Evolutionary conservation across 2,113 vertebrate genomes (phyloP).

Genomic region (Carassius carassius): DNA sequence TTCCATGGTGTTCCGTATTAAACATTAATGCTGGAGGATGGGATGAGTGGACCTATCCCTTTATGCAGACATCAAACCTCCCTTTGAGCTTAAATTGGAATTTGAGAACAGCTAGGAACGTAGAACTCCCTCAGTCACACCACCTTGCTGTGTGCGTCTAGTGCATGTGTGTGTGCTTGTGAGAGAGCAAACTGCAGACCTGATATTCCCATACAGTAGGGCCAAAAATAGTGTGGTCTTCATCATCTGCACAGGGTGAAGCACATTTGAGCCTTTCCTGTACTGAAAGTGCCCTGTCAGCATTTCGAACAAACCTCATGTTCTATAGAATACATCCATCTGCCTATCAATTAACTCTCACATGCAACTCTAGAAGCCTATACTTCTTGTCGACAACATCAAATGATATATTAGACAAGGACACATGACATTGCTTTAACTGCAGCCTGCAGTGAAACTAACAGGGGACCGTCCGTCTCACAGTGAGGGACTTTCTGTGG

Average conservation of each 20-base stretch:
- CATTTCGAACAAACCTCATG: slow-evolving; percentile 33
- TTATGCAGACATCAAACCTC: slow-evolving; percentile 29
- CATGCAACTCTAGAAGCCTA: background rate
- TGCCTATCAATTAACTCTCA: slow-evolving; percentile 16
- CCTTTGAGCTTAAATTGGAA: slow-evolving; percentile 44
- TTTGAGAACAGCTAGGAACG: slow-evolving; percentile 28
- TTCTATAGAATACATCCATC: slow-evolving; percentile 8
- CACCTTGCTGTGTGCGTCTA: background rate
- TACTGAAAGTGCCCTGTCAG: slow-evolving; percentile 29
- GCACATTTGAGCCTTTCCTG: slow-evolving; percentile 44
- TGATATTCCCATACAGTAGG: slow-evolving; percentile 43
- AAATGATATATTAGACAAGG: slow-evolving; percentile 16
- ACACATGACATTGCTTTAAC: slow-evolving; percentile 31
- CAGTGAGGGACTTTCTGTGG: background rate
- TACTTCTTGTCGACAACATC: slow-evolving; percentile 13
- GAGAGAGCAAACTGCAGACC: slow-evolving; percentile 18
- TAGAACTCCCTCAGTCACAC: slow-evolving; percentile 20
- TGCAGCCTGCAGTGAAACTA: slow-evolving; percentile 6
- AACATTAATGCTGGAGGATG: slow-evolving; percentile 31
- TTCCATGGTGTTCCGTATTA: slow-evolving; percentile 25
- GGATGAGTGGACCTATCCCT: slow-evolving; percentile 8
- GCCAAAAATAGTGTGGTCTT: slow-evolving; percentile 48
- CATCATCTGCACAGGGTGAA: slow-evolving; percentile 41
- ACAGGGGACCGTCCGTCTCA: slow-evolving; percentile 11
- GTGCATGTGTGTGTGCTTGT: slow-evolving; percentile 18